These are phyloP conservation scores for Adrianichthys oophorus DNA, from an alignment of 2,797 vertebrate genomes.

Conservation along the genomic window DNA sequence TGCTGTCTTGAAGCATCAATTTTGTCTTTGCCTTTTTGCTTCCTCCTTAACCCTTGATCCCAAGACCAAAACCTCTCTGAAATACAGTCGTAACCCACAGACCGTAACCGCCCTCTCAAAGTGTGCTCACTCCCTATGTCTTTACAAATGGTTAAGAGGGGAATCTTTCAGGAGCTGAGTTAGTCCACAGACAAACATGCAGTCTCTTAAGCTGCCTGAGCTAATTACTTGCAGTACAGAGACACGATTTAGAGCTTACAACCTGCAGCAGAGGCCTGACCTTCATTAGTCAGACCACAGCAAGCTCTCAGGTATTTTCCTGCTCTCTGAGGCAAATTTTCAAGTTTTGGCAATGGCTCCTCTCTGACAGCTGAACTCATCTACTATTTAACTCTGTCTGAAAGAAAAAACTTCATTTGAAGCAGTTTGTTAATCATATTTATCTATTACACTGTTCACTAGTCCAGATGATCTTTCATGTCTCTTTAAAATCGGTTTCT, in stretches of 20 bases:
- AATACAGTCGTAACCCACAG: conserved; percentile 46
- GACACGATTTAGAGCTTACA: conserved; percentile 26
- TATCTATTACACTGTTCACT: too few species aligned
- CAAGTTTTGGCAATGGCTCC: conserved; percentile 18
- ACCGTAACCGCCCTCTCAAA: conserved; percentile 55
- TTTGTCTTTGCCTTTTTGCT: conserved; percentile 35
- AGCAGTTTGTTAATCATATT: too few species aligned
- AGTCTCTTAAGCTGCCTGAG: conserved; percentile 29
- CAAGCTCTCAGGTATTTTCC: conserved; percentile 9
- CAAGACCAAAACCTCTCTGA: conserved; percentile 36
- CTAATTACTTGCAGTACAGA: conserved; percentile 49
- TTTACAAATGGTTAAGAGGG: conserved; percentile 30
- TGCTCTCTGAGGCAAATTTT: conserved; percentile 57
- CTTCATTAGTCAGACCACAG: conserved; percentile 62
- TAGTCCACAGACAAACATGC: conserved; percentile 12
- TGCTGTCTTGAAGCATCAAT: conserved; percentile 32
- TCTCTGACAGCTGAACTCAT: conserved; percentile 20
- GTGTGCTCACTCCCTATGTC: conserved; percentile 38
- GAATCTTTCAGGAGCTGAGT: conserved; percentile 33
- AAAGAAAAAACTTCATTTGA: too few species aligned
- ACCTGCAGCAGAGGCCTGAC: conserved; percentile 55
- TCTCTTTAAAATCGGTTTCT: too few species aligned
- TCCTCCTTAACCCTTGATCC: conserved; percentile 42
- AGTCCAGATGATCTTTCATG: too few species aligned
- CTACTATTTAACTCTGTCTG: conserved; percentile 3